phyloP scores from a whole-genome alignment of 2,888 invertebrate genomes.

The Pecten maximus region DNA sequence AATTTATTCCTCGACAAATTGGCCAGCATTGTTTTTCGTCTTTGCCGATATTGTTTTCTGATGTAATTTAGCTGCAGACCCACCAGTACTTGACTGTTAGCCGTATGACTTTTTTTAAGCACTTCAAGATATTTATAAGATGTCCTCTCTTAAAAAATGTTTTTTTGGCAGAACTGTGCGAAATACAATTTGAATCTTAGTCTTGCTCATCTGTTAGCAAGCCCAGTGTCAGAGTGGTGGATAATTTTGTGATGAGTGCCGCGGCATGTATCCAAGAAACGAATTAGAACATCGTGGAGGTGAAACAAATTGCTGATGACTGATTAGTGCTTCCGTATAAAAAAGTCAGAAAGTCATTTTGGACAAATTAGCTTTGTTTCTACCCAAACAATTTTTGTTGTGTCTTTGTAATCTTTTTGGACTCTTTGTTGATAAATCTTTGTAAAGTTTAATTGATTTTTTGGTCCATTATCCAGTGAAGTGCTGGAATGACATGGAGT shows the following conservation, averaged over 20 bases:
- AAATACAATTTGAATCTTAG: constrained; percentile 33
- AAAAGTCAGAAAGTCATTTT: background rate
- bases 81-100: background rate
- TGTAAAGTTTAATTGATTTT: background rate
- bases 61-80: constrained; percentile 13
- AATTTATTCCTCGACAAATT: constrained; percentile 26
- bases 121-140: background rate
- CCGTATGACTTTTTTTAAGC: background rate
- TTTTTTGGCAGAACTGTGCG: constrained; percentile 18
- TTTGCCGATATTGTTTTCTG: background rate
- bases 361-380: constrained; percentile 27
- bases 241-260: background rate
- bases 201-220: constrained; percentile 11
- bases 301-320: constrained; percentile 16
- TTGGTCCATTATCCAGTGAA: background rate
- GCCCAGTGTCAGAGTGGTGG: background rate
- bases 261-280: constrained; percentile 5
- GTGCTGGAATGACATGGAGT: background rate
- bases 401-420: background rate
- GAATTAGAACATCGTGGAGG: background rate
- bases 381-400: background rate
- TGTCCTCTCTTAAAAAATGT: background rate
- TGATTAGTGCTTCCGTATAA: background rate
- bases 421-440: constrained; percentile 21
- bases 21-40: background rate